Evolutionary conservation across 35 echinoderm and acorn worm genomes (phyloP), one percentile per base, ranked within the genome.

Genomic region (Anneissia japonica): DNA sequence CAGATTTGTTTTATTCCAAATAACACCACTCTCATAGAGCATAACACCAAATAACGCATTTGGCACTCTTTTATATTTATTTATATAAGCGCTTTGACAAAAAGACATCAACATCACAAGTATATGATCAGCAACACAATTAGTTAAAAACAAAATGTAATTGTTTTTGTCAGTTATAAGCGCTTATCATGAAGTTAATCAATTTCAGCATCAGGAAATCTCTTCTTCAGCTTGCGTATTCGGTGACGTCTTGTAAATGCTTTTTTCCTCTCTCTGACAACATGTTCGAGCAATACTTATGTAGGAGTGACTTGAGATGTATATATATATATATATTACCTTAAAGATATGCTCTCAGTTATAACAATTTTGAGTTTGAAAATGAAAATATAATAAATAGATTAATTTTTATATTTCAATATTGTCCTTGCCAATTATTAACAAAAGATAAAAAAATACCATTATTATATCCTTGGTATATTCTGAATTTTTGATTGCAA

Each of bases 141-240:
- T 64, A 64, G 12, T 64, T 14, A 78, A 21, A 21, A 23, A 78
- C 34, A 16, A 78, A 21, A 78, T 29, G 14, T 33, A n/a, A n/a
- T n/a, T n/a, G n/a, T n/a, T n/a, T n/a, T n/a, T n/a, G n/a, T n/a
- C n/a, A n/a, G n/a, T n/a, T n/a, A n/a, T n/a, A n/a, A n/a, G n/a
- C n/a, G n/a, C n/a, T n/a, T n/a, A n/a, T n/a, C n/a, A n/a, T n/a
- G n/a, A n/a, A n/a, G n/a, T n/a, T n/a, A n/a, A 81, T 81, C 79
- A 39, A 81, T 81, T 0, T 81, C 79, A 6, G 79, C 79, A 81
- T 81, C 79, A 30, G 79, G 79, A n/a, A 81, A 81, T 40, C 38
- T 38, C 40, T 39, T 14, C 30, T 39, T 81, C 12, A 81, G 28
- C 5, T 30, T 30, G 35, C n/a, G 35, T 39, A 38, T 81, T n/a